Percentiles rank a stretch among this genome's conserved stretches.
phyloP scores from a whole-genome alignment of 2,888 invertebrate genomes.

The Heliconius ismenius region DNA sequence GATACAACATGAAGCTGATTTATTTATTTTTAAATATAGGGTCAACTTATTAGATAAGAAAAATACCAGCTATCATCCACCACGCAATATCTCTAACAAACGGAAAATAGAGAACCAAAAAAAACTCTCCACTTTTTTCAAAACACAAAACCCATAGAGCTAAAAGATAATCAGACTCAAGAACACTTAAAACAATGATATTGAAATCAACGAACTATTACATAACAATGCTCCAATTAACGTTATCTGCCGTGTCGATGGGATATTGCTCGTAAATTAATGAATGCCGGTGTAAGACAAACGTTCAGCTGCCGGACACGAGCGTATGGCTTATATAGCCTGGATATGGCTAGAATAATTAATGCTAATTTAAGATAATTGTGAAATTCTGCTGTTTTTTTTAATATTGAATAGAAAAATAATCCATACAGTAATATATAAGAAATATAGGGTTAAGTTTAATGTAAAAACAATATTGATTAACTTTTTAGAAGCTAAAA shows the following conservation, averaged over 20 bases:
- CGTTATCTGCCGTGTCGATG: conserved; percentile 57
- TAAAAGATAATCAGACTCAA: conserved; percentile 36
- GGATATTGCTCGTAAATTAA: conserved; percentile 70
- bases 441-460: too few species aligned
- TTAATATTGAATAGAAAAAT: too few species aligned
- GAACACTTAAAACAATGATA: conserved; percentile 45
- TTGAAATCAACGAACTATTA: conserved; percentile 59
- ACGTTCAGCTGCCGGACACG: conserved; percentile 65
- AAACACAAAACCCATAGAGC: conserved; percentile 34
- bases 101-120: too few species aligned
- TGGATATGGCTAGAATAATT: conserved; percentile 45
- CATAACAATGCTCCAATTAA: conserved; percentile 68
- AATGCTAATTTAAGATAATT: background rate
- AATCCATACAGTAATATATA: too few species aligned
- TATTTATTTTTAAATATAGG: too few species aligned
- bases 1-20: too few species aligned
- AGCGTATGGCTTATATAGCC: conserved; percentile 46
- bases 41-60: too few species aligned
- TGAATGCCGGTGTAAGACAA: conserved; percentile 74
- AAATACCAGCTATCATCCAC: too few species aligned
- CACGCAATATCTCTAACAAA: background rate
- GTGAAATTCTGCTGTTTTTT: background rate
- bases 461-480: too few species aligned
- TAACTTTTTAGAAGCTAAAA: too few species aligned
- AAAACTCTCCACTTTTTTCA: background rate